Conservation (phyloP, 1,140 invertebrate genomes). For the Stegodyphus dumicola region DNA sequence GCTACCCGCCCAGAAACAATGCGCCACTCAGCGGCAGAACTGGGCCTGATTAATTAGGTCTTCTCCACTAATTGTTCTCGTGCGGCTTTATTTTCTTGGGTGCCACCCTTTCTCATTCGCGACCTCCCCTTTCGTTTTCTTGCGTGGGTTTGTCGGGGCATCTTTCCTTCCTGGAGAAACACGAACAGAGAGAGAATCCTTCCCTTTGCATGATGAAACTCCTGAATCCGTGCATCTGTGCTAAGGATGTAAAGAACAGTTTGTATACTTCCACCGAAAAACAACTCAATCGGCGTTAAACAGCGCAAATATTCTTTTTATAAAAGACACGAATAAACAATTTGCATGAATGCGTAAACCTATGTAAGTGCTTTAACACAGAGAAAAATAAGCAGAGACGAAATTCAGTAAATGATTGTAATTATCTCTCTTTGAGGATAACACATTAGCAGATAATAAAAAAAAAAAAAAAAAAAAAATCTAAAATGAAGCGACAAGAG, state of each 20-base stretch:
- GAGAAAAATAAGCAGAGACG: too few species aligned
- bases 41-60: constrained; percentile 52
- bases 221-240: not conserved
- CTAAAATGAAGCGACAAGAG: too few species aligned
- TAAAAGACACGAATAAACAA: too few species aligned
- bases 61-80: constrained; percentile 51
- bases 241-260: not conserved
- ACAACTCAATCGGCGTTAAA: too few species aligned
- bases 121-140: constrained; percentile 32
- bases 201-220: not conserved
- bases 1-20: constrained; percentile 47
- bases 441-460: too few species aligned
- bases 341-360: too few species aligned
- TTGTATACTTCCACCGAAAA: too few species aligned
- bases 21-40: constrained; percentile 50
- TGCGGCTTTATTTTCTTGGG: constrained; percentile 19
- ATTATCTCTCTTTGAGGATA: too few species aligned
- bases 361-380: too few species aligned
- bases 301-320: too few species aligned
- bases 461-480: too few species aligned
- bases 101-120: not conserved
- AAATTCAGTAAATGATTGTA: too few species aligned
- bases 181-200: not conserved
- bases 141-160: not conserved
- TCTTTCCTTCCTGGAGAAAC: not conserved